Percentiles rank a stretch among this genome's conserved stretches.
These are phyloP conservation scores for Microtus ochrogaster DNA, from an alignment of 2,113 vertebrate species.

Conservation along the genomic window DNA sequence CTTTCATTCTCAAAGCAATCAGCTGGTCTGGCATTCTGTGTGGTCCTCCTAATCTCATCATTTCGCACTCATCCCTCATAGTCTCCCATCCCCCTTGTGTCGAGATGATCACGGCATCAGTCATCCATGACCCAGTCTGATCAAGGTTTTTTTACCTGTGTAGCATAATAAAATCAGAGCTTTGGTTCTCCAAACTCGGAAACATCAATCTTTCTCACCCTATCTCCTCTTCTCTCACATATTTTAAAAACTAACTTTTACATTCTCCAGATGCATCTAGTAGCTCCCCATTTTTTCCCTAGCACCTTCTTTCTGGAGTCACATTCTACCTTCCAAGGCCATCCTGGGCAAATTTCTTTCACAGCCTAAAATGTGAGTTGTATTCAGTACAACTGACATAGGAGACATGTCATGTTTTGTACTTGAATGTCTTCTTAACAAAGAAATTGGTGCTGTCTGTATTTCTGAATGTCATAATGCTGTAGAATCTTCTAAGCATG, in stretches of 20 bases:
- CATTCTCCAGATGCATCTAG: background rate
- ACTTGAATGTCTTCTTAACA: background rate
- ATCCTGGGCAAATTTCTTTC: slow-evolving; percentile 11
- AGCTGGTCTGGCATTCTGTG: background rate
- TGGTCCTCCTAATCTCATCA: background rate
- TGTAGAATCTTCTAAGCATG: background rate
- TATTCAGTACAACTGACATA: background rate
- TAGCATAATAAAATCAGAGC: background rate
- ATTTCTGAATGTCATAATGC: background rate
- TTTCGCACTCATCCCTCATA: background rate
- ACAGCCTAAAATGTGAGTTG: background rate
- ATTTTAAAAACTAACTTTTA: background rate
- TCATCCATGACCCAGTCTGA: background rate
- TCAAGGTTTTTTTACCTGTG: background rate
- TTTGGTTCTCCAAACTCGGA: background rate
- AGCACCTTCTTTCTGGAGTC: background rate
- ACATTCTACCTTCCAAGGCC: background rate
- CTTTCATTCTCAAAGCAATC: background rate
- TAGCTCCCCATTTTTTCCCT: background rate
- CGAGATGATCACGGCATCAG: background rate
- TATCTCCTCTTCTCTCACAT: background rate
- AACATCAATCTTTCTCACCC: background rate
- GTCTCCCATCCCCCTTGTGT: background rate
- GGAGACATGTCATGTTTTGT: background rate
- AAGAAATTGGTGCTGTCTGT: background rate